Conservation (phyloP, 2,113 vertebrate species). For the Nibea albiflora region DNA sequence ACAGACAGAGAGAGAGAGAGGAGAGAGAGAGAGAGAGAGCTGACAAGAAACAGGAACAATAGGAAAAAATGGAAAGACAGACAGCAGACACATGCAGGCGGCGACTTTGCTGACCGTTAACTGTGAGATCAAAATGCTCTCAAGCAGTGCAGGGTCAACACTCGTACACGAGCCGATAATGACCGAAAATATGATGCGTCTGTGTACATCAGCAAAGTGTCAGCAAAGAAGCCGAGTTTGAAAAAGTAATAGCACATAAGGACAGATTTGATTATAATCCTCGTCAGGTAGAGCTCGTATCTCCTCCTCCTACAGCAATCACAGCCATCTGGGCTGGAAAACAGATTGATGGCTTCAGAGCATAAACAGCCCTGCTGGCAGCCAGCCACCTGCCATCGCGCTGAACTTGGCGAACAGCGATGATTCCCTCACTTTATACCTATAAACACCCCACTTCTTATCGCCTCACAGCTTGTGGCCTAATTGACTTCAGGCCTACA, state of each 20-base stretch:
- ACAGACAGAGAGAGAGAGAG: no score
- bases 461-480: constrained; percentile 70
- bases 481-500: constrained; percentile 54
- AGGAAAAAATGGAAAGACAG: no score
- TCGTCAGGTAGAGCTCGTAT: constrained; percentile 59
- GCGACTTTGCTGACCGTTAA: not conserved
- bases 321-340: constrained; percentile 70
- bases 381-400: constrained; percentile 47
- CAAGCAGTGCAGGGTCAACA: not conserved
- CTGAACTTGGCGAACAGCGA: constrained; percentile 49
- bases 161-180: not conserved
- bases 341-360: constrained; percentile 59
- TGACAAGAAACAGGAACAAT: no score
- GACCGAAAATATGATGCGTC: not conserved
- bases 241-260: not conserved
- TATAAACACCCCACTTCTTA: constrained; percentile 31
- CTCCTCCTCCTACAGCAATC: constrained; percentile 57
- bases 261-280: constrained; percentile 55
- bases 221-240: not conserved
- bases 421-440: constrained; percentile 59
- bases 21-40: no score
- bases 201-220: not conserved
- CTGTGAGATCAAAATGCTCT: not conserved
- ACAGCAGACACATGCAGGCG: not conserved
- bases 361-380: constrained; percentile 61